Base-by-base conservation (phyloP, 1,140 invertebrate species). In the Lysiphlebus fabarum region DNA sequence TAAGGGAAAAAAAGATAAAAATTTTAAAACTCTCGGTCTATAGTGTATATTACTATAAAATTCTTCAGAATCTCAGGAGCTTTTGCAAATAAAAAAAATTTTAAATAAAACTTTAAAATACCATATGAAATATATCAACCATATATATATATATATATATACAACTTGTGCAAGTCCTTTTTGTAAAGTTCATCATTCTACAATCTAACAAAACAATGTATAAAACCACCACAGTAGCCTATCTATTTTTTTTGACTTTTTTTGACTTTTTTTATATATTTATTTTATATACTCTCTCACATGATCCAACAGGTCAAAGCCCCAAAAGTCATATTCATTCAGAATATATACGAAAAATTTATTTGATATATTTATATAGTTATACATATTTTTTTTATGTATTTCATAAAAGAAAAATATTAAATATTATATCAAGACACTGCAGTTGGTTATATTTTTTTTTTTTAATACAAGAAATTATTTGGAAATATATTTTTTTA, bases 101-200 rank as follows among this genome's bases (percentile, higher is more conserved):
- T 26, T 26, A 1, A 26, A 26, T 26, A 26, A 4, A 26, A 4
- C 17, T n/a, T 43, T 43, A 11, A 43, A 12, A 10, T 10, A 43
- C 10, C 12, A 40, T 40, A 8, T 40, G 40, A 41, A 53, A 53
- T 11, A 11, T 53, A 41, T 55, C 41, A 45, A 26, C 50, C 48
- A 11, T 50, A 58, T 50, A 7, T n/a, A n/a, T n/a, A n/a, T n/a
- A n/a, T n/a, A n/a, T n/a, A n/a, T 53, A 58, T 58, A 58, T 58
- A 49, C 57, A 53, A 11, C 10, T 9, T 37, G 49, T 51, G 10
- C 33, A 38, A 49, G 45, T 48, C 47, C 47, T 26, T 58, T 53
- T 53, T 51, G 38, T 40, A 34, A 12, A 8, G 48, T 58, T 58
- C 57, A 58, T 58, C 56, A 58, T 58, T 58, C 34, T 34, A 43